Conservation (phyloP, 2,113 vertebrate genomes). For the Platichthys stellatus region DNA sequence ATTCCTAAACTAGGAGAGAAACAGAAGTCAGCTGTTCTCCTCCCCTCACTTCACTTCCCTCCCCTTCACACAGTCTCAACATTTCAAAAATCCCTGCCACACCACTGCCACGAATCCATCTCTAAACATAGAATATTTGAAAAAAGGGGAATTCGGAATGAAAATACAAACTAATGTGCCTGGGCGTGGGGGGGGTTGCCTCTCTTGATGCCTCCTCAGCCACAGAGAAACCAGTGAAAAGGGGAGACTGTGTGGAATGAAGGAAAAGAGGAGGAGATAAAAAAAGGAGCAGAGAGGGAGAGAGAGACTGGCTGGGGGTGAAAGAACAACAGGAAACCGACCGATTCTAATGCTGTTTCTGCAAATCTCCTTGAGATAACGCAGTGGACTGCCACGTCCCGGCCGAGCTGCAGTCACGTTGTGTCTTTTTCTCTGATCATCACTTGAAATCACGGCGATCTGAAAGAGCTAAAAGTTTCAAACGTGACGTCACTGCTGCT, state of each 20-base stretch:
- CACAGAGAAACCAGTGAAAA: slow-evolving; percentile 64
- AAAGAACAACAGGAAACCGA: slow-evolving; percentile 78
- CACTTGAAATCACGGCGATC: slow-evolving; percentile 26
- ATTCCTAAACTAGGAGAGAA: slow-evolving; percentile 67
- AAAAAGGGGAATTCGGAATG: slow-evolving; percentile 26
- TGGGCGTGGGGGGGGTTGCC: slow-evolving; percentile 16
- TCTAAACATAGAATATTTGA: slow-evolving; percentile 26
- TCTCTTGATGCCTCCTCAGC: slow-evolving; percentile 43
- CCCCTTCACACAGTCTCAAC: slow-evolving; percentile 51
- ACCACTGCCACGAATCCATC: slow-evolving; percentile 47
- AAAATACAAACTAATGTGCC: slow-evolving; percentile 24
- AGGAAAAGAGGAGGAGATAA: slow-evolving; percentile 80
- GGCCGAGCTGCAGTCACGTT: neutral
- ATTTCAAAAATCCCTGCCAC: slow-evolving; percentile 52
- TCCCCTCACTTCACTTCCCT: slow-evolving; percentile 58
- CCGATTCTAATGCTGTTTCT: slow-evolving; percentile 71
- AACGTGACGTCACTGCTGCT: slow-evolving; percentile 79
- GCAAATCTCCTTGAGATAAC: slow-evolving; percentile 67
- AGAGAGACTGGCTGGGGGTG: slow-evolving; percentile 60
- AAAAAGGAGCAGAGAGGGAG: slow-evolving; percentile 47
- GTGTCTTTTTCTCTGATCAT: slow-evolving; percentile 31
- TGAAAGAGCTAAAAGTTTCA: slow-evolving; percentile 46
- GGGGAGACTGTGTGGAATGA: slow-evolving; percentile 75
- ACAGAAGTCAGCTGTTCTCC: slow-evolving; percentile 76
- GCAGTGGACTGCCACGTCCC: slow-evolving; percentile 48